phyloP scores from a whole-genome alignment of 1,140 invertebrate species.

The Lordiphosa mommai region DNA sequence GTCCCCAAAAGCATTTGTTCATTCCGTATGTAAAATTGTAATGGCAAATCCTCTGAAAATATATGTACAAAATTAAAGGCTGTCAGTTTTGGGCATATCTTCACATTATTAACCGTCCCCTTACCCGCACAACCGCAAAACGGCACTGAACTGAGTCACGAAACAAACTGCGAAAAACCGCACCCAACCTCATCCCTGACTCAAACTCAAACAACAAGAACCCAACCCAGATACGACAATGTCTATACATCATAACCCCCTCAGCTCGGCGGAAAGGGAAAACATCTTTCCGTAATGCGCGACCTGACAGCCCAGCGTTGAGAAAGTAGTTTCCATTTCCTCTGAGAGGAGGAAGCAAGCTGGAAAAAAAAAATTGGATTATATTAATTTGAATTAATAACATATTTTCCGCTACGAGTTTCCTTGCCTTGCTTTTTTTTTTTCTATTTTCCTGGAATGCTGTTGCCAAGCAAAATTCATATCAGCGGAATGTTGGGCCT shows the following conservation, averaged over 20 bases:
- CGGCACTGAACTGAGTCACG: constrained; percentile 1
- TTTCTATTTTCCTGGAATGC: constrained; percentile 28
- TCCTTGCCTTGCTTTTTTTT: background rate
- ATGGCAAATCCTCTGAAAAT: constrained; percentile 29
- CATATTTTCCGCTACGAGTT: constrained; percentile 65
- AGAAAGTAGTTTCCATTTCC: constrained; percentile 67
- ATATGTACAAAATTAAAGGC: constrained; percentile 37
- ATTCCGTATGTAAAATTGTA: background rate
- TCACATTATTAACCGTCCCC: constrained; percentile 25
- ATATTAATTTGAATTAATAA: constrained; percentile 78
- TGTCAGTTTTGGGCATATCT: constrained; percentile 38
- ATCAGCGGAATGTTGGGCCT: constrained; percentile 4
- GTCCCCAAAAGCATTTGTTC: background rate
- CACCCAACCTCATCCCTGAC: constrained; percentile 1
- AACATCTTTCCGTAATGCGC: constrained; percentile 51
- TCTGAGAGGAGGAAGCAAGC: constrained; percentile 4
- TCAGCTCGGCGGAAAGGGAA: constrained; percentile 26
- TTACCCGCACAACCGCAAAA: background rate
- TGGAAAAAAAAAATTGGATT: constrained; percentile 50
- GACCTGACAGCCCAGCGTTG: constrained; percentile 29
- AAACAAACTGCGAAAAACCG: constrained; percentile 11
- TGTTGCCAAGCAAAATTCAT: constrained; percentile 29
- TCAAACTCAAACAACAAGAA: constrained; percentile 23
- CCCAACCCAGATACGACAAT: constrained; percentile 43
- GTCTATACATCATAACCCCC: constrained; percentile 49